Evolutionary conservation across 2,888 invertebrate genomes (phyloP).

Genomic region (Heliconius cydno): DNA sequence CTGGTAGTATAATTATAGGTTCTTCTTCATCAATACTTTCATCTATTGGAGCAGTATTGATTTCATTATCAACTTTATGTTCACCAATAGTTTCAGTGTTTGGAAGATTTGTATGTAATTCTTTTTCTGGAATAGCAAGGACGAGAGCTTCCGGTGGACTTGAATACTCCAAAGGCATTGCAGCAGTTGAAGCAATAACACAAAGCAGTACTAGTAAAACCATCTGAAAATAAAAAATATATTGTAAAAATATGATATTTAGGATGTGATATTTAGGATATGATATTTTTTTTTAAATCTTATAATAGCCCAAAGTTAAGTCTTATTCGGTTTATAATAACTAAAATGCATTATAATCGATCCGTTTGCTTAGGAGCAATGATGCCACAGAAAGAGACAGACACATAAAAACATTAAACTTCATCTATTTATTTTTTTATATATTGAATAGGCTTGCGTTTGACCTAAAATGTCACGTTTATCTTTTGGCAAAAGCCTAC

Average conservation of each 20-base stretch:
- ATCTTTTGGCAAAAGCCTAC: too few relatives aligned
- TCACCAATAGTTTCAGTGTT: background rate
- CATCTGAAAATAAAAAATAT: conserved; percentile 18
- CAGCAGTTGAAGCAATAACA: background rate
- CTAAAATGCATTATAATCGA: background rate
- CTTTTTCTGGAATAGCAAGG: background rate
- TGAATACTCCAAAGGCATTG: background rate
- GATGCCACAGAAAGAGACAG: background rate
- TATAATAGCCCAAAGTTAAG: background rate
- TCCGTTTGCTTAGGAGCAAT: background rate
- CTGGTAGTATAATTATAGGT: background rate
- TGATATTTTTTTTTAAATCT: background rate
- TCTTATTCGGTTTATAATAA: background rate
- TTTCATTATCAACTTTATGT: background rate
- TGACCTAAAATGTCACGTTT: too few relatives aligned
- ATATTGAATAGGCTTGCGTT: too few relatives aligned
- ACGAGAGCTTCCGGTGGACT: background rate
- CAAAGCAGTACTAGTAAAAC: background rate
- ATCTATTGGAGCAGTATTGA: background rate
- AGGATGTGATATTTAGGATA: background rate
- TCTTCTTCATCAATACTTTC: background rate
- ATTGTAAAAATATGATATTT: background rate
- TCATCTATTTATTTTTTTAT: too few relatives aligned
- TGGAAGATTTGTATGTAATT: conserved; percentile 5
- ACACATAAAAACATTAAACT: too few relatives aligned